Conservation (phyloP, 2,797 vertebrate genomes). For the Morus bassanus region DNA sequence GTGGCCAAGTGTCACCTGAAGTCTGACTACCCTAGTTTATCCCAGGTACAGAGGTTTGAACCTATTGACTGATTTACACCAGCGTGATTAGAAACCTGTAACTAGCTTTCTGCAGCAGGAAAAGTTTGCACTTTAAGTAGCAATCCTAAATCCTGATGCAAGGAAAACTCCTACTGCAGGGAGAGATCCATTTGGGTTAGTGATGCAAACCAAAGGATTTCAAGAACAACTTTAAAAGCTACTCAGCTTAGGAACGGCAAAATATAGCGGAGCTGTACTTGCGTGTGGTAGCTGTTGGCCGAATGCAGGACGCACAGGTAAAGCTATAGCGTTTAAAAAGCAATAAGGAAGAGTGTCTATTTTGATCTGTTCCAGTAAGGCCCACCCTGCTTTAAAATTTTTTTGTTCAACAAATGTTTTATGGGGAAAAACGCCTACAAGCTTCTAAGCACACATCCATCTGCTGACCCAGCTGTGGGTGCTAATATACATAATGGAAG, state of each 20-base stretch:
- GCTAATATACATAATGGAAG: conserved; percentile 40
- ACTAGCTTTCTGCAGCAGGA: background rate
- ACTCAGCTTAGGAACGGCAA: background rate
- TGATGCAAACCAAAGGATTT: background rate
- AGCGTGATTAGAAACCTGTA: background rate
- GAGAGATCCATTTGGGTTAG: background rate
- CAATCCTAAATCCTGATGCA: background rate
- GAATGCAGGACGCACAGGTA: background rate
- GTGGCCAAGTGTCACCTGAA: background rate
- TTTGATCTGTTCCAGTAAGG: conserved; percentile 47
- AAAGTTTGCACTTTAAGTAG: background rate
- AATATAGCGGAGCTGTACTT: background rate
- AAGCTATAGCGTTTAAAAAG: conserved; percentile 34
- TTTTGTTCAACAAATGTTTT: conserved; percentile 37
- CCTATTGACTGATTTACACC: background rate
- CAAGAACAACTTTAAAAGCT: background rate
- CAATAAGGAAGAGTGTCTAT: conserved; percentile 37
- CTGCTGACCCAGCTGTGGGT: conserved; percentile 68
- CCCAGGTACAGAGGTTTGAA: background rate
- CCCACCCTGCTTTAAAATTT: conserved; percentile 41
- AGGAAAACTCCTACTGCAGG: background rate
- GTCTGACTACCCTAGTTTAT: background rate
- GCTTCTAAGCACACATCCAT: conserved; percentile 58
- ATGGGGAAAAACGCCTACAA: conserved; percentile 51
- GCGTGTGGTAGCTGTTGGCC: background rate